These are phyloP conservation scores for Danio tinwini DNA, from an alignment of 2,797 vertebrate species.

Conservation along the genomic window DNA sequence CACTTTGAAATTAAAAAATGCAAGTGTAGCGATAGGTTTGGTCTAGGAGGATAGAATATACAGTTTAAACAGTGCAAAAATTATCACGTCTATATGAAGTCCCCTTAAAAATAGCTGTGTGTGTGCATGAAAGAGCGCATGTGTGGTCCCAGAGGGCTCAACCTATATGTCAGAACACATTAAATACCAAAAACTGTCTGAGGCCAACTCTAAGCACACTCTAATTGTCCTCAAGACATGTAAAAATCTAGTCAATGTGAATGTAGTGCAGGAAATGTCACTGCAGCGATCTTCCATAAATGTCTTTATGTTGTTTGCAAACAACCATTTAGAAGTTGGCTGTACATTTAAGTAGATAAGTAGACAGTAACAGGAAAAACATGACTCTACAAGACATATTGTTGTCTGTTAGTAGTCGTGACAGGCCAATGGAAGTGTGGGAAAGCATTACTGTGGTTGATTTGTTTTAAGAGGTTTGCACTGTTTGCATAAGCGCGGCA, in stretches of 20 bases:
- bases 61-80: too few relatives aligned
- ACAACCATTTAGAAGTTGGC: neutral
- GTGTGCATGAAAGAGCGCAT: too few relatives aligned
- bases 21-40: too few relatives aligned
- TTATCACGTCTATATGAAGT: too few relatives aligned
- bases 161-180: neutral
- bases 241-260: too few relatives aligned
- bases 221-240: neutral
- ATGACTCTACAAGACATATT: neutral
- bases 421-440: neutral
- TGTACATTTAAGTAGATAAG: neutral
- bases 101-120: too few relatives aligned
- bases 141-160: neutral
- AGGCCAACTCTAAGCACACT: neutral
- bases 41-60: too few relatives aligned
- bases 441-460: neutral
- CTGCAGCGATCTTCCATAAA: neutral
- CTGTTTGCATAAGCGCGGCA: neutral
- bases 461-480: conserved; percentile 18
- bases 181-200: neutral
- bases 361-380: neutral
- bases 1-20: too few relatives aligned
- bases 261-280: neutral
- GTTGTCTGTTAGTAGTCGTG: neutral
- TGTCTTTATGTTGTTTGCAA: neutral